Percentiles rank a stretch among this genome's conserved stretches.
phyloP scores from a whole-genome alignment of 92 coral and sea anemone species.

The Virgularia gustaviana region DNA sequence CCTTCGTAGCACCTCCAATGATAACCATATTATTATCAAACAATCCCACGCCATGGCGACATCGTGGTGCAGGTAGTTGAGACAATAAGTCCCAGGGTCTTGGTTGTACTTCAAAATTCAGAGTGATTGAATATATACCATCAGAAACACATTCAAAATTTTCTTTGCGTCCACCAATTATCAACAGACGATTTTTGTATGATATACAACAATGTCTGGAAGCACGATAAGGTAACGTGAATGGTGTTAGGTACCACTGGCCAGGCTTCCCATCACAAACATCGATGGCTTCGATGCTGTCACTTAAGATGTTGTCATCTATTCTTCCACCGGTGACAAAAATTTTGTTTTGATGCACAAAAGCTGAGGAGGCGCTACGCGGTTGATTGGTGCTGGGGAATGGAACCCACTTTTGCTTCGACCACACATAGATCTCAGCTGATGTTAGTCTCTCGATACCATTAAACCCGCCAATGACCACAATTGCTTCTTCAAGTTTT shows the following conservation, averaged over 20 bases:
- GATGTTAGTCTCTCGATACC: not conserved
- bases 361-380: not conserved
- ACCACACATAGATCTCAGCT: not conserved
- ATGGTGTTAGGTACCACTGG: not conserved
- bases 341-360: not conserved
- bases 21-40: not conserved
- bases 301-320: not conserved
- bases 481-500: not conserved
- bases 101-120: not conserved
- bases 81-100: not conserved
- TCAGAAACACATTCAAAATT: not conserved
- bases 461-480: not conserved
- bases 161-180: not conserved
- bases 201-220: not conserved
- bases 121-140: not conserved
- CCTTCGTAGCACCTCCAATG: constrained; percentile 10
- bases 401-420: not conserved
- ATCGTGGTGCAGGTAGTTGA: constrained; percentile 16
- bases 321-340: not conserved
- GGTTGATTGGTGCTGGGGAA: not conserved
- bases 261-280: not conserved
- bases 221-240: not conserved
- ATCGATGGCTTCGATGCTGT: not conserved
- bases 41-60: constrained; percentile 12
- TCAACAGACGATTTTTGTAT: not conserved